These are phyloP conservation scores for Melanogrammus aeglefinus DNA, from an alignment of 2,797 vertebrate genomes.

Conservation along the genomic window DNA sequence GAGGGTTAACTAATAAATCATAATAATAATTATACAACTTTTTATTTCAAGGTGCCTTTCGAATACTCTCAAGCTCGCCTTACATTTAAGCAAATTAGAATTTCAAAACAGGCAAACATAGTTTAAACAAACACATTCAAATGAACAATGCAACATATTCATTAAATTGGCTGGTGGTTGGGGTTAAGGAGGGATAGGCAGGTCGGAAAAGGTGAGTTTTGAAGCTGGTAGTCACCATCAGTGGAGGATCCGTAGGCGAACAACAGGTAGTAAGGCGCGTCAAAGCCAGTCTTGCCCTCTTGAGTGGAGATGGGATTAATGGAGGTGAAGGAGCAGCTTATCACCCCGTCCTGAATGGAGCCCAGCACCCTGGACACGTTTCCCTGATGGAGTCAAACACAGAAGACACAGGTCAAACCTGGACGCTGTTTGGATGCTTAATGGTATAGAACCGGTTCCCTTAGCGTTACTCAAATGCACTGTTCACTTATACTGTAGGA, in stretches of 20 bases:
- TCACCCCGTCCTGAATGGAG: slow-evolving; percentile 49
- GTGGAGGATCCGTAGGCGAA: slow-evolving; percentile 62
- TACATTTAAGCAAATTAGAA: too few relatives aligned
- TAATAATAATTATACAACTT: too few relatives aligned
- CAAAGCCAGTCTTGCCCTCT: slow-evolving; percentile 28
- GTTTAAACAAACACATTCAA: too few relatives aligned
- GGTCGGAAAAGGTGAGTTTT: too few relatives aligned
- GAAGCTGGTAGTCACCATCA: slow-evolving; percentile 53
- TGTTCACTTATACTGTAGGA: not conserved
- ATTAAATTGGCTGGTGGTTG: too few relatives aligned
- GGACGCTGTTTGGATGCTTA: not conserved
- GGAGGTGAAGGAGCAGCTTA: slow-evolving; percentile 76
- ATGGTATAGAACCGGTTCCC: not conserved
- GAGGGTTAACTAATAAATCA: not conserved
- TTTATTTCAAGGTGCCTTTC: too few relatives aligned
- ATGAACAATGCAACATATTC: too few relatives aligned
- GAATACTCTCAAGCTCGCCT: too few relatives aligned
- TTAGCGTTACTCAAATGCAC: too few relatives aligned
- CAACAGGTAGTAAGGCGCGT: slow-evolving; percentile 63
- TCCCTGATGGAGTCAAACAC: slow-evolving; percentile 54
- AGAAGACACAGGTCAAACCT: not conserved
- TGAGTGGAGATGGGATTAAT: slow-evolving; percentile 61
- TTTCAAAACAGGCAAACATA: too few relatives aligned
- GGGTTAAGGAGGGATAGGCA: too few relatives aligned
- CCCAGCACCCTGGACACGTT: slow-evolving; percentile 54